Base-by-base conservation (phyloP, 1,140 invertebrate species). In the Brachionus rotundiformis region DNA sequence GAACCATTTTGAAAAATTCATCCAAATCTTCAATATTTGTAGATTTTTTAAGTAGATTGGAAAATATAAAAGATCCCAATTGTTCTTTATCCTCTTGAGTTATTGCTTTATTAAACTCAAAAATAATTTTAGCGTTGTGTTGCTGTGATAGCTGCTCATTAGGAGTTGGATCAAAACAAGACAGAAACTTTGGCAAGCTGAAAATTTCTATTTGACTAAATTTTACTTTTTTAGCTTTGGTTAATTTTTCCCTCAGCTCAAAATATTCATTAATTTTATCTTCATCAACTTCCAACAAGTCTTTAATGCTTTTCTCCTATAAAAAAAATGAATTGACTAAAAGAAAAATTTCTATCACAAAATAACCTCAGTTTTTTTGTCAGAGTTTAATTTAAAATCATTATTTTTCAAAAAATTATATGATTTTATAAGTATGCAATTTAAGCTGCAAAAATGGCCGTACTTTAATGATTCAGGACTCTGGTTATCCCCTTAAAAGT, bases 401-500 rank as follows among this genome's bases (percentile, higher is more conserved):
- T 19, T 23, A 2, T 16, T 33, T 8, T 44, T 44, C 10, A 73
- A 23, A 31, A 44, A 41, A 44, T 44, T 73, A 31, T 73, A 73
- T 25, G 68, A 73, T 25, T 73, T 41, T 8, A 73, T 44, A 1
- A 73, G 19, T 5, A 25, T 23, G 1, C 36, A 73, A 73, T 73
- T 44, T 2, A 44, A 44, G 23, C 4, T 23, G 41, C 68, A 73
- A 73, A 73, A 73, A 2, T 73, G 13, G 10, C 68, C 68, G 25
- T 44, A 44, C 3, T 73, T 73, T 25, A 41, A 19, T 3, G 36
- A 31, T 73, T 73, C 68, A 73, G 68, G 68, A 29, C 68, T 44
- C 36, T 25, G 68, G 7, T 73, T 73, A 25, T 73, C 39, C 36
- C 68, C 68, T 73, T n/a, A n/a, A n/a, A n/a, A n/a, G n/a, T n/a